Percentiles rank a stretch among this genome's conserved stretches.
phyloP scores from a whole-genome alignment of 2,888 invertebrate genomes.

The Embidobia sp. region DNA sequence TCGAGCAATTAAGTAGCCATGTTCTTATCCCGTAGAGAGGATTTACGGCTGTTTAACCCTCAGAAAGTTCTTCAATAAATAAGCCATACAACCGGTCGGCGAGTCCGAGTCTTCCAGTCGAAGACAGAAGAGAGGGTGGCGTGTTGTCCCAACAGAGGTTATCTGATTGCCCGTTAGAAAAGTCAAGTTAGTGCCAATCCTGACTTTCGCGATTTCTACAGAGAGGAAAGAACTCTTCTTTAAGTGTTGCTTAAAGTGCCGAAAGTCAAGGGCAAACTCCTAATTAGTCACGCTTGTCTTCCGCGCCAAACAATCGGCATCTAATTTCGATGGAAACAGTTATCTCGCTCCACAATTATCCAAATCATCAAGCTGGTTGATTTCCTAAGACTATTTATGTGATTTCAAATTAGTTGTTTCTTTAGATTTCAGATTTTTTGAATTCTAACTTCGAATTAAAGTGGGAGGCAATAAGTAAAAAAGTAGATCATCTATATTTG shows the following conservation, averaged over 20 bases:
- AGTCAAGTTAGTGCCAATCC: slow-evolving; percentile 76
- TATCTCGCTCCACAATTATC: slow-evolving; percentile 18
- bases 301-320: slow-evolving; percentile 35
- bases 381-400: no score
- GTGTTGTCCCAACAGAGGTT: slow-evolving; percentile 79
- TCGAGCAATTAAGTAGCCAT: slow-evolving; percentile 76
- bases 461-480: no score
- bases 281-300: slow-evolving; percentile 71
- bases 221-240: slow-evolving; percentile 43
- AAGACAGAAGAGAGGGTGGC: slow-evolving; percentile 60
- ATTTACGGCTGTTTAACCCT: slow-evolving; percentile 80
- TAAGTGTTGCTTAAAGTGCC: slow-evolving; percentile 66
- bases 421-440: no score
- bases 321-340: slow-evolving; percentile 29
- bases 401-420: no score
- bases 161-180: slow-evolving; percentile 80
- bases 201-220: slow-evolving; percentile 68
- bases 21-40: slow-evolving; percentile 69
- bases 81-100: slow-evolving; percentile 74
- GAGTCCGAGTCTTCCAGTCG: no score
- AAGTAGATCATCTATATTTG: no score
- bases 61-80: slow-evolving; percentile 79
- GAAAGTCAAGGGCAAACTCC: slow-evolving; percentile 70
- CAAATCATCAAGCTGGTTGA: background rate
- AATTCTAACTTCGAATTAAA: no score